phyloP scores from a whole-genome alignment of 2,797 vertebrate species.

The Hirundo rustica region DNA sequence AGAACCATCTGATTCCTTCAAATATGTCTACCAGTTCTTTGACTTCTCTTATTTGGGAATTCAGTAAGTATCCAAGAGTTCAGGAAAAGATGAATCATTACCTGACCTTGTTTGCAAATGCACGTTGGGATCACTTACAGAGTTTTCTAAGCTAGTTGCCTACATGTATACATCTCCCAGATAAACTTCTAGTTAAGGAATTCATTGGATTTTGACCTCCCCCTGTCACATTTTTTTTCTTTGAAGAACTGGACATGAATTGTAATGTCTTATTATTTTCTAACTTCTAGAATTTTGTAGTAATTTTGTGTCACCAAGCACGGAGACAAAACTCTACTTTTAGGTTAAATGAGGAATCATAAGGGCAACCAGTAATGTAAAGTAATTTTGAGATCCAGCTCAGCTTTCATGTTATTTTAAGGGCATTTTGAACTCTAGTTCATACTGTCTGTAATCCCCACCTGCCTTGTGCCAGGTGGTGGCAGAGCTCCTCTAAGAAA shows the following conservation, averaged over 20 bases:
- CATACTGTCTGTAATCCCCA: neutral
- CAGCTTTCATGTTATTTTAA: neutral
- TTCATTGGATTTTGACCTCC: neutral
- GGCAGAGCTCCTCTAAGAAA: neutral
- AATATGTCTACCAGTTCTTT: neutral
- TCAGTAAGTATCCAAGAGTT: neutral
- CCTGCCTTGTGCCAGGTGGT: neutral
- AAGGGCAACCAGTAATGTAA: neutral
- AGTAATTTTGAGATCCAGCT: neutral
- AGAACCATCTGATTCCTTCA: neutral
- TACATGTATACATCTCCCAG: neutral
- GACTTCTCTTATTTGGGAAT: neutral
- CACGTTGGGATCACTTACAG: neutral
- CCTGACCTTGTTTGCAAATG: neutral
- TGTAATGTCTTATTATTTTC: neutral
- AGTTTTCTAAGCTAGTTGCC: neutral
- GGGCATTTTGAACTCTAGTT: neutral
- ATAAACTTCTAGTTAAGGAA: neutral
- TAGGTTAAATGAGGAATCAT: neutral
- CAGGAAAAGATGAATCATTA: neutral
- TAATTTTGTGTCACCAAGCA: neutral
- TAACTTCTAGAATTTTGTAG: neutral
- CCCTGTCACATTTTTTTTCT: fast-evolving
- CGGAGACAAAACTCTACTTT: neutral
- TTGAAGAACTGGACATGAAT: neutral